Evolutionary conservation across 1,140 invertebrate species (phyloP).

Genomic region (Zaprionus kolodkinae): DNA sequence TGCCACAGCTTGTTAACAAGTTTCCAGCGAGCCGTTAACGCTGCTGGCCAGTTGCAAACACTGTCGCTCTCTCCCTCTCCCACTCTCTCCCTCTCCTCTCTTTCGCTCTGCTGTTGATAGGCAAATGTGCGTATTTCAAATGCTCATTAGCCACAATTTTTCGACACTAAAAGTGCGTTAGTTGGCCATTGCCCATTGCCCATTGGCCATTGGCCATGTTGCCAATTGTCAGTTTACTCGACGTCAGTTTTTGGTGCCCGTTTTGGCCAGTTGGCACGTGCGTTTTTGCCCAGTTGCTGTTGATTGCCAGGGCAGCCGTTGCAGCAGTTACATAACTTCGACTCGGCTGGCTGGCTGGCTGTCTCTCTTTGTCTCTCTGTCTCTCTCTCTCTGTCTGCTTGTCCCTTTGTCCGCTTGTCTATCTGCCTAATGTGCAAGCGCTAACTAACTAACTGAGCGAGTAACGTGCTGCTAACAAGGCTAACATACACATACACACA

Average conservation of each 20-base stretch:
- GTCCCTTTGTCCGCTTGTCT: slow-evolving; percentile 8
- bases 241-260: too few relatives aligned
- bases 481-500: slow-evolving; percentile 26
- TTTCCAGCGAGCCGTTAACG: slow-evolving; percentile 63
- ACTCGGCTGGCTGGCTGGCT: not conserved
- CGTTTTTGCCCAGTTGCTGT: slow-evolving; percentile 37
- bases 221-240: slow-evolving; percentile 50
- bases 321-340: slow-evolving; percentile 18
- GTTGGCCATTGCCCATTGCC: slow-evolving; percentile 74
- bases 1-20: slow-evolving; percentile 78
- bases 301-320: slow-evolving; percentile 40
- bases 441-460: slow-evolving; percentile 66
- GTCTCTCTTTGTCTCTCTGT: too few relatives aligned
- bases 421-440: slow-evolving; percentile 46
- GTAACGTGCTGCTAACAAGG: slow-evolving; percentile 56
- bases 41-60: slow-evolving; percentile 31
- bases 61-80: not conserved
- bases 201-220: slow-evolving; percentile 70
- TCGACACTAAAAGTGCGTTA: slow-evolving; percentile 56
- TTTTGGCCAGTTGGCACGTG: slow-evolving; percentile 43
- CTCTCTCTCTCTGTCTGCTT: not conserved
- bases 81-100: not conserved
- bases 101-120: slow-evolving; percentile 53
- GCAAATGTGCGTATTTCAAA: slow-evolving; percentile 77
- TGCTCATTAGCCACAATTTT: slow-evolving; percentile 79